phyloP scores from a whole-genome alignment of 2,797 vertebrate genomes.

The Semaprochilodus insignis region DNA sequence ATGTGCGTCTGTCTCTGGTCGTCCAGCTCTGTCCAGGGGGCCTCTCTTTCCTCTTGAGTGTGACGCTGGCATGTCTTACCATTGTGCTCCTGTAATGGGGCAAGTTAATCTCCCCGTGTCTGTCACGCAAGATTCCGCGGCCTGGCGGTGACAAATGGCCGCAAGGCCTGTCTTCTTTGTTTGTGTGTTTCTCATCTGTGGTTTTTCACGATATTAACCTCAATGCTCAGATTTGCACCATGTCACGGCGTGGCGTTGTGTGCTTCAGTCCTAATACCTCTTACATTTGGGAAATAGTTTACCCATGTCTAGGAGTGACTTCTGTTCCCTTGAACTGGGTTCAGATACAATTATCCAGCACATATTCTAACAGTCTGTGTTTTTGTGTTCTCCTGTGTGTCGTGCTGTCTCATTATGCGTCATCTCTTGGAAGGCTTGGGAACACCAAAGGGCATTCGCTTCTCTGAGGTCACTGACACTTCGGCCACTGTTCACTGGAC shows the following conservation, averaged over 20 bases:
- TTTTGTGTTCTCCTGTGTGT: constrained; percentile 23
- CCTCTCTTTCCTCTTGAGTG: constrained; percentile 74
- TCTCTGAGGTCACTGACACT: constrained; percentile 92
- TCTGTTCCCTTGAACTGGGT: neutral
- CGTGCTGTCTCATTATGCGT: constrained; percentile 47
- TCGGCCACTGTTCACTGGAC: constrained; percentile 89
- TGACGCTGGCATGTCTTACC: constrained; percentile 74
- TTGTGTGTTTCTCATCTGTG: constrained; percentile 48
- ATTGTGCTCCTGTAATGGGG: constrained; percentile 76
- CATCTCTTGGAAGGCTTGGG: constrained; percentile 81
- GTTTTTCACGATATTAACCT: constrained; percentile 27
- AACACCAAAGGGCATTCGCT: constrained; percentile 86
- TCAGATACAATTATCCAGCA: constrained; percentile 7
- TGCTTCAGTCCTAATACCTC: neutral
- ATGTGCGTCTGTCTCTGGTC: constrained; percentile 63
- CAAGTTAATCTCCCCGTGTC: constrained; percentile 77
- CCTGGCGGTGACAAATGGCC: constrained; percentile 60
- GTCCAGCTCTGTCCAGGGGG: constrained; percentile 66
- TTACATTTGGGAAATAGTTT: constrained; percentile 32
- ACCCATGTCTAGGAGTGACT: neutral
- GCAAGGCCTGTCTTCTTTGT: constrained; percentile 61
- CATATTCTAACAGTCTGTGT: constrained; percentile 32
- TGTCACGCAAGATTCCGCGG: constrained; percentile 74
- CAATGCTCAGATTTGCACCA: constrained; percentile 5
- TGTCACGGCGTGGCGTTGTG: constrained; percentile 37